Conservation (phyloP, 2,797 vertebrate species). For the Podarcis siculus region DNA sequence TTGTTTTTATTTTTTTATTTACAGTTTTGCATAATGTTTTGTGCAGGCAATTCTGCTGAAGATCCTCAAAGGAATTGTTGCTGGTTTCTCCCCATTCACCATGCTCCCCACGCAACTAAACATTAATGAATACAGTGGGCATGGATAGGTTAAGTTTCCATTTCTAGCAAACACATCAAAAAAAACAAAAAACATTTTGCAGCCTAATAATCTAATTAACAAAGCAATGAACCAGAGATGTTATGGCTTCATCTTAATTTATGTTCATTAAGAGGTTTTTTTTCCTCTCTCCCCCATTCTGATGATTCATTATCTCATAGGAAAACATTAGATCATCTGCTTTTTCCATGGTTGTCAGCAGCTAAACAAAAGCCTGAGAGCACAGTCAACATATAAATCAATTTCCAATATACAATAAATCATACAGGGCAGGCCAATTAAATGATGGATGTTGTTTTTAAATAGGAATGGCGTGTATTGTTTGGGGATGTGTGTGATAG, state of each 20-base stretch:
- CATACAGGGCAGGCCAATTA: constrained; percentile 15
- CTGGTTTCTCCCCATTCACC: too few species aligned
- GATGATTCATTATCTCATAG: constrained; percentile 10
- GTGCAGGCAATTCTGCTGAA: background rate
- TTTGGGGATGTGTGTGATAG: background rate
- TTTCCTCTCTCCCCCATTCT: background rate
- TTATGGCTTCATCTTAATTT: constrained; percentile 41
- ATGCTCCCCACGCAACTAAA: background rate
- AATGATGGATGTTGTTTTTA: constrained; percentile 7
- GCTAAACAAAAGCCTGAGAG: constrained; percentile 30
- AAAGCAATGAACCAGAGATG: constrained; percentile 29
- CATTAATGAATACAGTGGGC: background rate
- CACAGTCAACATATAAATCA: constrained; percentile 5
- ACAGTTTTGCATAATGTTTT: background rate
- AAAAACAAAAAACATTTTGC: background rate
- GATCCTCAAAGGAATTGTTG: too few species aligned
- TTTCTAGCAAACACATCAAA: background rate
- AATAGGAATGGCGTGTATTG: background rate
- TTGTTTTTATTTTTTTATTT: too few species aligned
- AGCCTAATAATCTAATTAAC: constrained; percentile 40
- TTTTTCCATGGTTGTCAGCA: constrained; percentile 20
- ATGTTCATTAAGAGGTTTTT: background rate
- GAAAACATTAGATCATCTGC: constrained; percentile 40
- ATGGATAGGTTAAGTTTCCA: background rate
- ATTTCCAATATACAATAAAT: constrained; percentile 30